phyloP scores from a whole-genome alignment of 2,888 invertebrate genomes.

The Campopleginae sp. region DNA sequence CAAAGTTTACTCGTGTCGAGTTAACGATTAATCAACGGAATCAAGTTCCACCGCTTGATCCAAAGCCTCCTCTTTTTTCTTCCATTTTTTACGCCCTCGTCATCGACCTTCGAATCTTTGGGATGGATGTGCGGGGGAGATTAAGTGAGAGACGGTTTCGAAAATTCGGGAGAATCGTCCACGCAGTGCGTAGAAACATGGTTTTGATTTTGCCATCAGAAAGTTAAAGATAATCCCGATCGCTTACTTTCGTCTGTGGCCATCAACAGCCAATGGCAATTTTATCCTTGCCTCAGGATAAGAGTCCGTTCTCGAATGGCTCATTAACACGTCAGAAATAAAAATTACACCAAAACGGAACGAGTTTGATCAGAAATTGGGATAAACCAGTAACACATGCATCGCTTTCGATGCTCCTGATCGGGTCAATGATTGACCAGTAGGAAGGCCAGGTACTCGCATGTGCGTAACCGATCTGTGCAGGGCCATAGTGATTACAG shows the following conservation, averaged over 20 bases:
- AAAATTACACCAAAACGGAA: neutral
- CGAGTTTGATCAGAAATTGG: neutral
- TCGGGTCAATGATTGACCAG: conserved; percentile 36
- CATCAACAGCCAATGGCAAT: neutral
- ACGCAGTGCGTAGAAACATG: conserved; percentile 5
- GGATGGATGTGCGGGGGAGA: conserved; percentile 20
- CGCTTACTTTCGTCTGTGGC: neutral
- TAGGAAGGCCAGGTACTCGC: conserved; percentile 39
- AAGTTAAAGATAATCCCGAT: conserved; percentile 49
- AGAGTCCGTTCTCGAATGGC: neutral
- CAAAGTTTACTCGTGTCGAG: conserved; percentile 42
- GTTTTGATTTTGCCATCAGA: conserved; percentile 27
- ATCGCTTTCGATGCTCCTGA: neutral
- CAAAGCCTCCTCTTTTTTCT: conserved; percentile 19
- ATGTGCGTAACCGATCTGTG: conserved; percentile 78
- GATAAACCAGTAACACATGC: neutral
- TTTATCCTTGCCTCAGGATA: neutral
- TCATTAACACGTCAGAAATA: neutral
- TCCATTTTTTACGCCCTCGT: conserved; percentile 4
- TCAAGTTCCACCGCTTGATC: conserved; percentile 18
- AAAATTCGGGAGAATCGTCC: neutral
- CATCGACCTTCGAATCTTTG: conserved; percentile 1
- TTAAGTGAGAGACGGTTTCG: conserved; percentile 37
- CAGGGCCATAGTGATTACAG: conserved; percentile 79
- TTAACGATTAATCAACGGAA: conserved; percentile 42